Evolutionary conservation across 2,113 vertebrate species (phyloP), one percentile per base, ranked within the genome.

Genomic region (Erpornis zantholeuca): DNA sequence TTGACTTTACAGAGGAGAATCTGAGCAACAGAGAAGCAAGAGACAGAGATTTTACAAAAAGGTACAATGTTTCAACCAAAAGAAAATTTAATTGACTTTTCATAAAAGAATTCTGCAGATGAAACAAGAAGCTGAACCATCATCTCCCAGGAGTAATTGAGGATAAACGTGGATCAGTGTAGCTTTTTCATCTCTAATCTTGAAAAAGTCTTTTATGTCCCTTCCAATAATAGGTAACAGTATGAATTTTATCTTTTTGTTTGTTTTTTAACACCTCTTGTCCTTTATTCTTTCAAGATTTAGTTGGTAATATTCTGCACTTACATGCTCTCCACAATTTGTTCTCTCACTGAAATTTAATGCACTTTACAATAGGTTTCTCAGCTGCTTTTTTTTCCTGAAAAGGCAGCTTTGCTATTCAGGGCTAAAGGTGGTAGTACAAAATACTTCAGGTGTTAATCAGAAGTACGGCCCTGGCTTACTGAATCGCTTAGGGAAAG

Each of bases 61-160:
- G 14, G 6, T 27, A 45, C 17, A 4, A 18, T 38, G 59, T 66
- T 78, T 75, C 29, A 73, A 92, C 25, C 10, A 40, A 68, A 85
- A 80, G 40, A 66, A 85, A 91, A 83, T 40, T 73, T 88, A 93
- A 82, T 38, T 86, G 59, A 36, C 54, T 69, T 84, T 42, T 80
- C 24, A 35, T 61, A 49, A 88, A 82, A 82, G 54, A 88, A 52
- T 54, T 86, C 35, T 86, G 63, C 69, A 88, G 63, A 82, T 83
- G 47, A 95, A 91, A 94, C 20, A 66, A 73, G 79, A 77, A 93
- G 28, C 59, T 81, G 79, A 94, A 49, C 31, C 20, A 22, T 65
- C 19, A 33, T 90, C 47, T 94, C 50, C 50, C 36, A 59, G 35
- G 31, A 86, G 52, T 54, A 81, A 86, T 17, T 4, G 24, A 70